Percentiles rank a stretch among this genome's conserved stretches.
phyloP scores from a whole-genome alignment of 2,888 invertebrate genomes.

The Noctua comes region DNA sequence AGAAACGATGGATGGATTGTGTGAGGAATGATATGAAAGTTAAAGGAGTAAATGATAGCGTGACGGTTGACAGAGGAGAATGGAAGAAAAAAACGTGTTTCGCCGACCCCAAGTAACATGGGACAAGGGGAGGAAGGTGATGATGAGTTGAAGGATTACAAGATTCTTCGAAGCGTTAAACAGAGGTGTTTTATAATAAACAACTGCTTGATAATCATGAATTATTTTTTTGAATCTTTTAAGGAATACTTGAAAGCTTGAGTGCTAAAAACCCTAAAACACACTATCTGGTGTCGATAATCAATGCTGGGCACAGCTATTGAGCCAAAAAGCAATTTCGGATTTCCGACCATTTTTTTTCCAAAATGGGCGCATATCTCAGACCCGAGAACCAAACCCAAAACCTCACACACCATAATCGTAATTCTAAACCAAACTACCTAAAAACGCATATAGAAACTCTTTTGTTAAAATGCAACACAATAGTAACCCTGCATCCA shows the following conservation, averaged over 20 bases:
- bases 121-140: no score
- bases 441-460: background rate
- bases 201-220: background rate
- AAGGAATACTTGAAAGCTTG: background rate
- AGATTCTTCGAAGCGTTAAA: background rate
- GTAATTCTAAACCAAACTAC: constrained; percentile 4
- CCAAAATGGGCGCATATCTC: background rate
- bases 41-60: no score
- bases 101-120: no score
- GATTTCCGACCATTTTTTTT: background rate
- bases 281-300: background rate
- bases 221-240: background rate
- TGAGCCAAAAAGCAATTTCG: background rate
- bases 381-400: background rate
- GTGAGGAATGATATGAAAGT: no score
- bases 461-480: constrained; percentile 37
- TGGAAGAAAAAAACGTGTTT: no score
- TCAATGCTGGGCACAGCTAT: background rate
- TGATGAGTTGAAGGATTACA: no score
- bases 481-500: background rate
- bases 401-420: background rate
- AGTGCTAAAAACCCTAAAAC: background rate
- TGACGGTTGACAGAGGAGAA: no score
- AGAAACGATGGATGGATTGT: no score
- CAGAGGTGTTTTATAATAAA: background rate